A percentile compares a stretch with the other conserved stretches of the same genome.
Conservation (phyloP, 2,888 invertebrate species). For the Petrolisthes cinctipes region DNA sequence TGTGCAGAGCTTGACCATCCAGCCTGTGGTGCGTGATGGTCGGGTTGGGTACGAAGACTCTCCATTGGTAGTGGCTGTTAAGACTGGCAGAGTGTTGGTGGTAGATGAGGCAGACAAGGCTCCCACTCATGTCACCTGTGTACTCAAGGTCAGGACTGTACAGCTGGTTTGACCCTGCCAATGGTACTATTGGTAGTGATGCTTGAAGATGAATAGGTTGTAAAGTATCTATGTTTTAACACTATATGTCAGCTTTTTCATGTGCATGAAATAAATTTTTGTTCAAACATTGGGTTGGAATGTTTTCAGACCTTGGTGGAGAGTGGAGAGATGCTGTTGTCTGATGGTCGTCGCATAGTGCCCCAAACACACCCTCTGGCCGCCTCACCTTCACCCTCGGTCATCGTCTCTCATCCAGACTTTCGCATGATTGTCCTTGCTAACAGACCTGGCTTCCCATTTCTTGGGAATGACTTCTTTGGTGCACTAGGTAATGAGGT, state of each 20-base stretch:
- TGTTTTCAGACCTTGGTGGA: conserved; percentile 83
- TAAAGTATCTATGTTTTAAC: too few species aligned
- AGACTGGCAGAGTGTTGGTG: conserved; percentile 88
- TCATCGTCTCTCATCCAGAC: conserved; percentile 88
- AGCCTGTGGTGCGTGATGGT: conserved; percentile 90
- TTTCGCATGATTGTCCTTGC: conserved; percentile 95
- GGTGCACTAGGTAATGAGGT: conserved; percentile 78
- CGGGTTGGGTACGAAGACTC: conserved; percentile 85
- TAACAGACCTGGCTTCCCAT: conserved; percentile 97
- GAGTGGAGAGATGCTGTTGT: conserved; percentile 88
- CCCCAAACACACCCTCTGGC: conserved; percentile 71
- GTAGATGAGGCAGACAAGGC: conserved; percentile 98
- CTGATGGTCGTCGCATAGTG: conserved; percentile 90
- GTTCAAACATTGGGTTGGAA: too few species aligned
- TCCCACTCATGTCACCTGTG: conserved; percentile 95
- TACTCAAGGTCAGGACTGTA: conserved; percentile 77
- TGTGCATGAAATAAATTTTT: too few species aligned
- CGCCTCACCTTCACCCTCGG: conserved; percentile 71
- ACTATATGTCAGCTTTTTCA: too few species aligned
- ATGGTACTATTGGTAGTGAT: neutral
- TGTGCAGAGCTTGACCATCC: conserved; percentile 90
- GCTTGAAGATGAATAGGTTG: neutral
- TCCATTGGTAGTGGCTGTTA: conserved; percentile 91
- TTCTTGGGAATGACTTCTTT: conserved; percentile 96
- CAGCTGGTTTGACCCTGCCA: too few species aligned